Percentiles rank a stretch among this genome's conserved stretches.
These are phyloP conservation scores for Drosophila kikkawai DNA, from an alignment of 1,140 invertebrate genomes.

Conservation along the genomic window DNA sequence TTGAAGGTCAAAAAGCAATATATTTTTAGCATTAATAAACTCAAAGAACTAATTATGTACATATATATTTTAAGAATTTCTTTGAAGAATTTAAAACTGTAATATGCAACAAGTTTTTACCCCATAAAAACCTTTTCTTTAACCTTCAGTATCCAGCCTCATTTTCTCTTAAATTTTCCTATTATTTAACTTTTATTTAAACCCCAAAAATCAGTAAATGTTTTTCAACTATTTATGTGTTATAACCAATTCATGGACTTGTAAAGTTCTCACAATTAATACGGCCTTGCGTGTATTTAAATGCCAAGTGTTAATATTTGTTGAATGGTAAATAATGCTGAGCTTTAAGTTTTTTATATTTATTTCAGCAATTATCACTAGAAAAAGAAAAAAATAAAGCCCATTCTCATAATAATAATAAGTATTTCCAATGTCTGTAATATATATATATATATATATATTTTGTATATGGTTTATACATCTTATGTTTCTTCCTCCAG, in stretches of 20 bases:
- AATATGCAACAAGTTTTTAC: too few species aligned
- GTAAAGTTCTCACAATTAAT: conserved; percentile 7
- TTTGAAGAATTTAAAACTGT: too few species aligned
- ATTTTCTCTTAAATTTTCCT: not conserved
- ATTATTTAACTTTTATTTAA: not conserved
- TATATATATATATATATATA: too few species aligned
- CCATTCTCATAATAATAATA: not conserved
- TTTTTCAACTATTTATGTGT: not conserved
- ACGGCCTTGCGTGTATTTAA: conserved; percentile 8
- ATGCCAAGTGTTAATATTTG: conserved; percentile 8
- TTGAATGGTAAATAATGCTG: not conserved
- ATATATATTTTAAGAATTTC: too few species aligned
- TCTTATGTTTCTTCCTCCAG: not conserved
- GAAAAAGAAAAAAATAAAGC: not conserved
- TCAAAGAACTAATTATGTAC: too few species aligned
- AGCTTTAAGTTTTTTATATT: not conserved
- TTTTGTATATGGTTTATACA: not conserved
- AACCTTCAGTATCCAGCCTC: too few species aligned
- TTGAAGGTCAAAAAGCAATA: too few species aligned
- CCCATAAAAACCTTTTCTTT: too few species aligned
- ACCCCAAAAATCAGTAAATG: not conserved
- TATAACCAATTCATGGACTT: not conserved
- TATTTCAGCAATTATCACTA: not conserved
- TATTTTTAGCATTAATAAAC: too few species aligned
- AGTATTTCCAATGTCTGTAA: not conserved